A percentile compares a stretch with the other conserved stretches of the same genome.
Evolutionary conservation across 2,888 invertebrate genomes (phyloP).

Genomic region (Zaprionus bogoriensis): DNA sequence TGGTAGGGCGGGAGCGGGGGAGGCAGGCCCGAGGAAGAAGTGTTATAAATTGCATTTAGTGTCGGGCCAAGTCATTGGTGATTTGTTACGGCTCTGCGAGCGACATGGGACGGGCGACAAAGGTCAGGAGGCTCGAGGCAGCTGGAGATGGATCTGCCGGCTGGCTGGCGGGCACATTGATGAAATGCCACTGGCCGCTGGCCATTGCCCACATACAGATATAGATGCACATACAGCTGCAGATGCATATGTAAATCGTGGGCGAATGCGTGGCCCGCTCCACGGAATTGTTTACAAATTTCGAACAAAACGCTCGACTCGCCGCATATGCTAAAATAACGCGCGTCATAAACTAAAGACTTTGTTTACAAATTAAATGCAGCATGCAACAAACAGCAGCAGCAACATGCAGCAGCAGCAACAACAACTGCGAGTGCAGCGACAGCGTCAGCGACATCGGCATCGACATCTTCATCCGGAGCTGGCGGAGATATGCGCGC

Average conservation of each 20-base stretch:
- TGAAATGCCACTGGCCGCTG: conserved; percentile 66
- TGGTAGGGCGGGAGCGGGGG: background rate
- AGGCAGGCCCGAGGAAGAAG: conserved; percentile 34
- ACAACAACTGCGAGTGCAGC: conserved; percentile 13
- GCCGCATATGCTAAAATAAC: conserved; percentile 72
- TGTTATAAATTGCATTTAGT: conserved; percentile 77
- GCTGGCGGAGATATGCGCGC: conserved; percentile 44
- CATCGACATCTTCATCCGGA: conserved; percentile 59
- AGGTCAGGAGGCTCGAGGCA: conserved; percentile 13
- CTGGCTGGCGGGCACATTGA: conserved; percentile 60
- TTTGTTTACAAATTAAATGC: conserved; percentile 80
- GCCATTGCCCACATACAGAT: conserved; percentile 16
- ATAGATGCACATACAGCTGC: conserved; percentile 9
- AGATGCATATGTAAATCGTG: conserved; percentile 47
- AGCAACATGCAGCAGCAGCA: conserved; percentile 38
- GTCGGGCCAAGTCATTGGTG: conserved; percentile 71
- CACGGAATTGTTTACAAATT: conserved; percentile 76
- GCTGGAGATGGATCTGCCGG: background rate
- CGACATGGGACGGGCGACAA: conserved; percentile 4
- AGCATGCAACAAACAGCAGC: conserved; percentile 69
- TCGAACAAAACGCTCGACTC: conserved; percentile 61
- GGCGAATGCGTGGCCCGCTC: conserved; percentile 41
- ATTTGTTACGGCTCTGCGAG: conserved; percentile 67
- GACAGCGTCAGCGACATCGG: conserved; percentile 18
- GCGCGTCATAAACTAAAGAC: conserved; percentile 79